Base-by-base conservation (phyloP, 2,113 vertebrate species). In the Psilopogon haemacephalus region DNA sequence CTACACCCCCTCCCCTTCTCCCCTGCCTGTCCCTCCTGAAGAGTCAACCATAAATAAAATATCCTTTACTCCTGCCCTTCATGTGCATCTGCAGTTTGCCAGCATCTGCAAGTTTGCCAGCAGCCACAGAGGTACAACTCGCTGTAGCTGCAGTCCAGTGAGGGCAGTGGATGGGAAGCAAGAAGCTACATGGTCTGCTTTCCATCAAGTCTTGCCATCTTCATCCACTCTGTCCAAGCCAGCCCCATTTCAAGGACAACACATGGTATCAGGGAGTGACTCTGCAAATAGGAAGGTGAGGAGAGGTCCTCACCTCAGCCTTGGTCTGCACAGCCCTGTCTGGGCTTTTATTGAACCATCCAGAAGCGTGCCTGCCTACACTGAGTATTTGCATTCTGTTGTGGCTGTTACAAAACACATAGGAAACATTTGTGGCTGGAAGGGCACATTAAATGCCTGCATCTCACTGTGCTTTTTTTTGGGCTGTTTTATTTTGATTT, bases 101-200 rank as follows among this genome's bases (percentile, higher is more conserved):
- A 60, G 12, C 0, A 0, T n/a, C n/a, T n/a, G n/a, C 1, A 1
- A 16, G 13, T 35, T 65, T 6, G 0, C 12, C 3, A 1, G 20
- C 52, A 91, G 71, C 20, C 77, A 32, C 18, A 23, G 52, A 46
- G 26, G 23, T 23, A 32, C 8, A 10, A 18, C 37, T 28, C 20
- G 30, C 37, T 65, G 48, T 62, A 75, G 46, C 40, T 6, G 1
- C 3, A 2, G 13, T 9, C 18, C 2, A 1, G 35, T 4, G 4
- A 84, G 80, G 32, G 6, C 15, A 15, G 5, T 24, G 26, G 18
- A 40, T 14, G 58, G 40, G 38, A 72, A 94, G 48, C 1, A 4
- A 72, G 48, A 23, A 72, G 3, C n/a, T 65, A 18, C 0, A 0
- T 37, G 17, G n/a, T 46, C n/a, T 75, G 13, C 9, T 46, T 42